Percentiles rank a stretch among this genome's conserved stretches.
phyloP scores from a whole-genome alignment of 1,140 invertebrate genomes.

The Trachymyrmex cornetzi region DNA sequence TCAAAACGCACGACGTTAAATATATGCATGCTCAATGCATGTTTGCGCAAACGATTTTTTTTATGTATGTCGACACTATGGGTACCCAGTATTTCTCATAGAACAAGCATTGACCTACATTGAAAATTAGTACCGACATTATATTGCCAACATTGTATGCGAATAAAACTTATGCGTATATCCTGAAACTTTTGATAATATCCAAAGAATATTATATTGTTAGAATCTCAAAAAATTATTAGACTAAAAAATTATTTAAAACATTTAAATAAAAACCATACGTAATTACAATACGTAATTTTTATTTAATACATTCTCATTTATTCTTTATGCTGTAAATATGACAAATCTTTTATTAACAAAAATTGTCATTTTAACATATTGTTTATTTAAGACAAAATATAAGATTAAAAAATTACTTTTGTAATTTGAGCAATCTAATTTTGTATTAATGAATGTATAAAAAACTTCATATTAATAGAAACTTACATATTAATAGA shows the following conservation, averaged over 20 bases:
- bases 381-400: too few species aligned
- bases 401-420: not conserved
- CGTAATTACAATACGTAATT: not conserved
- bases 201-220: not conserved
- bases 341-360: not conserved
- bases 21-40: not conserved
- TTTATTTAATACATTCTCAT: not conserved
- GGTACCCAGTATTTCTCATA: not conserved
- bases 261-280: too few species aligned
- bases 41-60: constrained; percentile 46
- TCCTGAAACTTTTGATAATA: not conserved
- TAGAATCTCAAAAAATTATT: not conserved
- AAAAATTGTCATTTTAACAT: not conserved
- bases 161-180: not conserved
- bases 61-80: not conserved
- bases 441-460: too few species aligned
- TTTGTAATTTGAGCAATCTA: not conserved
- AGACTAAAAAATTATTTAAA: not conserved
- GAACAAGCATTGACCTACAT: constrained; percentile 39
- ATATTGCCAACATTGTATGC: constrained; percentile 14
- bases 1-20: constrained; percentile 25
- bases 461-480: not conserved
- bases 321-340: not conserved
- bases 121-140: constrained; percentile 27
- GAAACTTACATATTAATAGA: not conserved